phyloP scores from a whole-genome alignment of 2,888 invertebrate species.

The Apodemia hepburni region DNA sequence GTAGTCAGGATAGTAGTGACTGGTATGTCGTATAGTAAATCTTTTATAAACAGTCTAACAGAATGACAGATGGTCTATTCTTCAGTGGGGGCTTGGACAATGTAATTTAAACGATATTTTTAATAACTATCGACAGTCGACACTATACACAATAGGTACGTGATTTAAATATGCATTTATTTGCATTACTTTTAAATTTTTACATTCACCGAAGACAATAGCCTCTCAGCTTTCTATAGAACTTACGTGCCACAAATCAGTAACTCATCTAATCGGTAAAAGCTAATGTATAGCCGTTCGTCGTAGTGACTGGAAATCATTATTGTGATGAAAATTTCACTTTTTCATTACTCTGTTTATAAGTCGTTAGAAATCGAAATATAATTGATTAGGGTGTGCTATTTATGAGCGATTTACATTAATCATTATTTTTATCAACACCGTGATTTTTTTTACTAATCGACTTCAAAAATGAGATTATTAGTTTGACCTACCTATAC shows the following conservation, averaged over 20 bases:
- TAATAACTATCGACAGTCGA: neutral
- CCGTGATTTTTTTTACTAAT: no score
- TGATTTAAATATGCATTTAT: conserved; percentile 1
- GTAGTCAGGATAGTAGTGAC: no score
- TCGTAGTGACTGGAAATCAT: conserved; percentile 1
- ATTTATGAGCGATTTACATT: neutral
- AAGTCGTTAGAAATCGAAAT: conserved; percentile 2
- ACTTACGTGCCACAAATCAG: conserved; percentile 12
- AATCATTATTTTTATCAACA: no score
- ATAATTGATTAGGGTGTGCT: neutral
- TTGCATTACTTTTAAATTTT: conserved; percentile 9
- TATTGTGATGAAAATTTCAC: conserved; percentile 11
- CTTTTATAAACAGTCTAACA: no score
- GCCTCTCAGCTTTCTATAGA: conserved; percentile 9
- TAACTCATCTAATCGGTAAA: conserved; percentile 12
- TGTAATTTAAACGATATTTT: no score
- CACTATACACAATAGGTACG: neutral
- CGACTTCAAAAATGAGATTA: no score
- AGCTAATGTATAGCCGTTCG: conserved; percentile 11
- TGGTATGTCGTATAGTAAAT: no score
- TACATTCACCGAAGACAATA: conserved; percentile 10
- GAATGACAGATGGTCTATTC: no score
- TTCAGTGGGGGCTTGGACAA: no score
- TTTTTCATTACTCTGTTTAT: conserved; percentile 11
- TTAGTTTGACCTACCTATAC: no score